Evolutionary conservation across 2,888 invertebrate genomes (phyloP).

Genomic region (Ophioninae sp.): DNA sequence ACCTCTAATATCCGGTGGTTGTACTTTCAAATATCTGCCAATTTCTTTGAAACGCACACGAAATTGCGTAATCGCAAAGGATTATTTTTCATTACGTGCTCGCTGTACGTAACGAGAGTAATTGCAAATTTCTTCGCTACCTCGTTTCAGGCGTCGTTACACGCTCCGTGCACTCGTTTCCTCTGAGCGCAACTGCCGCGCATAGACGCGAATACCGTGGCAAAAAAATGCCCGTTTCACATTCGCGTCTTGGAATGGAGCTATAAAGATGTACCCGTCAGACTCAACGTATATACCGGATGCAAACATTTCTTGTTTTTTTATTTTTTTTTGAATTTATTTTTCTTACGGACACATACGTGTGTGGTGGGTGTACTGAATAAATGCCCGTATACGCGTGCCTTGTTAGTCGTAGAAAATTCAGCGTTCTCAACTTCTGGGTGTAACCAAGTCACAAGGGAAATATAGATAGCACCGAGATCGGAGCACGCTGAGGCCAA

Average conservation of each 20-base stretch:
- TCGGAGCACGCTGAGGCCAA: constrained; percentile 27
- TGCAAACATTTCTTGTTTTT: constrained; percentile 15
- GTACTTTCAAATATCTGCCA: not conserved
- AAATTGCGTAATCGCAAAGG: not conserved
- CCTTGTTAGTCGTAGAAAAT: constrained; percentile 43
- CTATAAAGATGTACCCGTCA: constrained; percentile 33
- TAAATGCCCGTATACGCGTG: constrained; percentile 7
- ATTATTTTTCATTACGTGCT: not conserved
- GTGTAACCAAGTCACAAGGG: constrained; percentile 60
- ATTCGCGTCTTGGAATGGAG: constrained; percentile 42
- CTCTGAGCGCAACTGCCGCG: not conserved
- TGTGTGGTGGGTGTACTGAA: not conserved
- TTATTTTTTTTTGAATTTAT: not conserved
- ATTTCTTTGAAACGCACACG: not conserved
- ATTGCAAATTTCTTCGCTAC: constrained; percentile 13
- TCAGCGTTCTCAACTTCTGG: constrained; percentile 51
- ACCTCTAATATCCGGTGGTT: not conserved
- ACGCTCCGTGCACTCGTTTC: not conserved
- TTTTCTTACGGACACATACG: not conserved
- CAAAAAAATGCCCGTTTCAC: constrained; percentile 32
- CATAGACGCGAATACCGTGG: not conserved
- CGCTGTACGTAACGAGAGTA: constrained; percentile 2
- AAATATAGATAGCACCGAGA: constrained; percentile 54
- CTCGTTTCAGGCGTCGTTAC: constrained; percentile 15
- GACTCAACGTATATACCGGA: not conserved